Evolutionary conservation across 2,113 vertebrate species (phyloP), one percentile per base, ranked within the genome.

Genomic region (Tupaia chinensis): DNA sequence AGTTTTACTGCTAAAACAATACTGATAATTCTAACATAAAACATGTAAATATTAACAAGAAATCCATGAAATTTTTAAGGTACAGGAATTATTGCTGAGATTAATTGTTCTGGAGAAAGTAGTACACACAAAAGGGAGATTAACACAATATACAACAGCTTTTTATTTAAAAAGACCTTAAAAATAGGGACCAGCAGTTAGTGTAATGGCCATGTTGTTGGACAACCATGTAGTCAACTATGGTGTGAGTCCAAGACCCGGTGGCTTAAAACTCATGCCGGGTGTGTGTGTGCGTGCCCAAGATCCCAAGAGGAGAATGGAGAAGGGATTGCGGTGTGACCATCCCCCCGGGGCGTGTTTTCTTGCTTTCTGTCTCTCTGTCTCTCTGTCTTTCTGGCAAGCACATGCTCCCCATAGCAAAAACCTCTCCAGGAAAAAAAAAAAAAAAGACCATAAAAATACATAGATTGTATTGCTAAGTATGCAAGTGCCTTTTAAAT

Each of bases 11-110:
- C 29, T 91, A 65, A 82, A 91, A 74, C 14, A 61, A 89, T 86
- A 3, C 27, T 91, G 44, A 60, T 76, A 56, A n/a, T 83, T 86
- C 91, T 87, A 81, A 96, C 44, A 44, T 44, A 44, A 44, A 44
- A 84, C 15, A 68, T 74, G 20, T 76, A 86, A 96, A 53, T 87
- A 0, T 89, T 95, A 97, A 25, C 58, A 91, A 89, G 60, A 79
- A 79, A 60, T 56, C 56, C 8, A 54, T 53, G 92, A 93, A 32
- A 15, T 58, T 88, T 96, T 91, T 14, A 81, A 93, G 79, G 25
- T 87, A 63, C 5, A 88, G 29, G 12, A 89, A 83, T 91, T 94
- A 86, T 83, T 93, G 94, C 58, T 88, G 69, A 91, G 25, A 78
- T 95, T 82, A 65, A 4, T 68, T 89, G 20, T 93, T 14, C 44